Base-by-base conservation (phyloP, 2,888 invertebrate species). In the Synergus japonicus region DNA sequence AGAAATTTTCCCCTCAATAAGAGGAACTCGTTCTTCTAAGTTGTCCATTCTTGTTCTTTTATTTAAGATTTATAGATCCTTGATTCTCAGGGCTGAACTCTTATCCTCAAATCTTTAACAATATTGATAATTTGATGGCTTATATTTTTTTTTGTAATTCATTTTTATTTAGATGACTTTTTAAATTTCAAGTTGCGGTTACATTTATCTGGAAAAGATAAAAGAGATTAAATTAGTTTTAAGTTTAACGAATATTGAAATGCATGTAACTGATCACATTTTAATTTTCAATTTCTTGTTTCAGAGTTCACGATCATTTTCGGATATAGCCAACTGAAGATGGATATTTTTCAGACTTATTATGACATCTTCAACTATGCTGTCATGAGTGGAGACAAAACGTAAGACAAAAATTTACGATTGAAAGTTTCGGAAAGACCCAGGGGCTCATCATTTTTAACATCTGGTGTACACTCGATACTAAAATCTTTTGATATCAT, bases 1-100 rank as follows among this genome's bases (percentile, higher is more conserved):
- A 60, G 85, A 78, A 43, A 91, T 54, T 76, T 85, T 88, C 46
- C 80, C 86, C 77, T 90, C 89, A 82, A 88, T 80, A 43, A 90
- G 85, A 18, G 89, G 88, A 37, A 84, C 83, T 41, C 77, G 86
- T 44, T 90, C 90, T 13, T 85, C 81, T 8, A 69, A 22, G 66
- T 78, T 66, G 15, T 78, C 76, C 86, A 86, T 86, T 60, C 73
- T 84, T 73, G 43, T 9, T 29, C 13, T 43, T 77, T 44, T 49
- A 22, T 13, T 41, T n/a, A 12, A 44, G 10, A 60, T 22, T 22
- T 54, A 15, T 54, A n/a, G n/a, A n/a, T 18, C n/a, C 49, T 22
- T 60, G 60, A 60, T 60, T 29, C 60, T 63, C 29, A 63, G 12
- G 60, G 29, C 9, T 29, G 10, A 22, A 12, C 29, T 63, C 5